A percentile compares a stretch with the other conserved stretches of the same genome.
These are phyloP conservation scores for Halictus quadricinctus DNA, from an alignment of 2,888 invertebrate genomes.

Conservation along the genomic window DNA sequence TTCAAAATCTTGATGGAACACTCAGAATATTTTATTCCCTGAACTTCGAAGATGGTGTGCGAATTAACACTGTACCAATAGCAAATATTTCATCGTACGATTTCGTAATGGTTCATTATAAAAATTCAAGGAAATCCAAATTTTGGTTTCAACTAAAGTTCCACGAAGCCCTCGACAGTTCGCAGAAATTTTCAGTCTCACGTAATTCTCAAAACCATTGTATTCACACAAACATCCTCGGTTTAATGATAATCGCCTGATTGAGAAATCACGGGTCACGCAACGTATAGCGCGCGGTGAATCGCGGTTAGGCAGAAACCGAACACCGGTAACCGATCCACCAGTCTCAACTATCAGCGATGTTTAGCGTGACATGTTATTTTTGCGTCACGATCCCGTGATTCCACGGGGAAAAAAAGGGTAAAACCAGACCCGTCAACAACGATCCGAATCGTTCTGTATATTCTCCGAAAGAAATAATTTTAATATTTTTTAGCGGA, in stretches of 20 bases:
- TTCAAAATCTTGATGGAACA: neutral
- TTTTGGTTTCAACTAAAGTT: neutral
- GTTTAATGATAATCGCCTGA: neutral
- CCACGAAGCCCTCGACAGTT: neutral
- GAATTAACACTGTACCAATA: too few relatives aligned
- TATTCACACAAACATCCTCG: neutral
- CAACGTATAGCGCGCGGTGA: neutral
- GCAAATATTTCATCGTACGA: neutral
- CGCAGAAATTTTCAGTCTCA: neutral
- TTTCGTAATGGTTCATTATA: neutral
- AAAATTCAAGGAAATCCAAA: neutral
- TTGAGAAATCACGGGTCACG: constrained; percentile 11
- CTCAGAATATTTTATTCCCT: too few relatives aligned
- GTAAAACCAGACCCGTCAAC: neutral
- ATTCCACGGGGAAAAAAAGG: neutral
- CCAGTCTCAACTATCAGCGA: constrained; percentile 11
- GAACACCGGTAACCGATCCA: constrained; percentile 25
- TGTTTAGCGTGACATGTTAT: constrained; percentile 14
- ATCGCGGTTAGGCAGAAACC: constrained; percentile 11
- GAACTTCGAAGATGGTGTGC: too few relatives aligned
- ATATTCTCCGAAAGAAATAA: neutral
- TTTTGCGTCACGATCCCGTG: constrained; percentile 24
- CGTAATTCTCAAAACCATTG: neutral
- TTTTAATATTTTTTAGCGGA: neutral
- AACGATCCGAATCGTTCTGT: neutral